Evolutionary conservation across 2,113 vertebrate species (phyloP).

Genomic region (Acanthochromis polyacanthus): DNA sequence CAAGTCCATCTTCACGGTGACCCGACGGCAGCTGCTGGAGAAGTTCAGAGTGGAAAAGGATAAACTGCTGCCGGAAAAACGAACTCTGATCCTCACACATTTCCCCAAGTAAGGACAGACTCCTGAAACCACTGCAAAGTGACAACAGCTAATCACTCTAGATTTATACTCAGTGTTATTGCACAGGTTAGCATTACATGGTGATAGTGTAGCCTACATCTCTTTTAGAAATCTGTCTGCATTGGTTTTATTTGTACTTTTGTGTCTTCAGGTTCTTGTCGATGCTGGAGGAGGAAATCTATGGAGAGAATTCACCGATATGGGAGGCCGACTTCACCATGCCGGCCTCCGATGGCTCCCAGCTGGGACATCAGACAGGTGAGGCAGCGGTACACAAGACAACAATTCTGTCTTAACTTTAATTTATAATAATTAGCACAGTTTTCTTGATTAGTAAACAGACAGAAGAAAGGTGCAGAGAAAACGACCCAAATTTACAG

Average conservation of each 20-base stretch:
- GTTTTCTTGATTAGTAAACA: too few relatives aligned
- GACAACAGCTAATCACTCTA: too few relatives aligned
- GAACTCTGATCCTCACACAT: slow-evolving; percentile 98
- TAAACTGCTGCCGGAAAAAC: slow-evolving; percentile 96
- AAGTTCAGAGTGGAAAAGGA: slow-evolving; percentile 99
- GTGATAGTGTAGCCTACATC: too few relatives aligned
- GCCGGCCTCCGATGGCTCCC: slow-evolving; percentile 90
- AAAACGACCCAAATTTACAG: too few relatives aligned
- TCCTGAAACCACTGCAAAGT: too few relatives aligned
- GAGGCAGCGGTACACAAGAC: too few relatives aligned
- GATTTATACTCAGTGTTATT: not conserved
- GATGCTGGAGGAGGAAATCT: slow-evolving; percentile 99
- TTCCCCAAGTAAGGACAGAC: slow-evolving; percentile 92
- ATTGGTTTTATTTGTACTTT: not conserved
- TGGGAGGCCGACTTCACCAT: slow-evolving; percentile 98
- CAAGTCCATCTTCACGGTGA: slow-evolving; percentile 97
- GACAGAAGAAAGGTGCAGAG: too few relatives aligned
- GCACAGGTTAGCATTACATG: too few relatives aligned
- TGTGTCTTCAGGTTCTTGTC: slow-evolving; percentile 92
- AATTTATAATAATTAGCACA: too few relatives aligned
- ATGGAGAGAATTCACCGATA: slow-evolving; percentile 96
- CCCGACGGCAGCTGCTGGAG: slow-evolving; percentile 95
- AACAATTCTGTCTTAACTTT: too few relatives aligned
- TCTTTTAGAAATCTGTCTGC: not conserved
- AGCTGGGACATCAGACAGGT: slow-evolving; percentile 94